Evolutionary conservation across 2,888 invertebrate species (phyloP).

Genomic region (Papilio demoleus): DNA sequence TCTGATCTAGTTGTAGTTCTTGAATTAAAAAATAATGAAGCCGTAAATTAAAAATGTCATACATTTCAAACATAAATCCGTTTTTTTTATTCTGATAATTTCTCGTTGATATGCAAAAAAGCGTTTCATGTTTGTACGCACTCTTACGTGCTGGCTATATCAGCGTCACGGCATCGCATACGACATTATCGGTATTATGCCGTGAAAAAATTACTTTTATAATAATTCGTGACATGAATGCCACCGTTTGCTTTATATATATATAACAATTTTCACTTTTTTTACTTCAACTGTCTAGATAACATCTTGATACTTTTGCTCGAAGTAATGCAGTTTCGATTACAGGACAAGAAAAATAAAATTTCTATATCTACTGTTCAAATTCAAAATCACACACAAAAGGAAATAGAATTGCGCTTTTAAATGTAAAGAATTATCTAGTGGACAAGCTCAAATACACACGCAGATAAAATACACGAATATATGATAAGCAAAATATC

Average conservation of each 20-base stretch:
- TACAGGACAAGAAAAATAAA: not conserved
- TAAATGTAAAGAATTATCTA: not conserved
- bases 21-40: slow-evolving; percentile 2
- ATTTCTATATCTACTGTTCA: not conserved
- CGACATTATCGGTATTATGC: slow-evolving; percentile 38
- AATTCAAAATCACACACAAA: not conserved
- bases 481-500: not conserved
- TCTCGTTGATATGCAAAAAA: slow-evolving; percentile 36
- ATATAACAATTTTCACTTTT: slow-evolving; percentile 8
- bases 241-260: slow-evolving; percentile 24
- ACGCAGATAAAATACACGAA: not conserved
- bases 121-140: slow-evolving; percentile 40
- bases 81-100: slow-evolving; percentile 30
- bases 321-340: not conserved
- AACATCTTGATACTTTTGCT: not conserved
- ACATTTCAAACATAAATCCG: slow-evolving; percentile 9
- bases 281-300: not conserved
- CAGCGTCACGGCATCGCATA: slow-evolving; percentile 35
- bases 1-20: not conserved
- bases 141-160: slow-evolving; percentile 34
- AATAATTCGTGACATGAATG: slow-evolving; percentile 37
- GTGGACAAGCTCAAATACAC: not conserved
- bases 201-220: slow-evolving; percentile 37
- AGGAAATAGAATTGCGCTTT: not conserved
- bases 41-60: slow-evolving; percentile 16